phyloP scores from a whole-genome alignment of 2,888 invertebrate genomes.

The Parnassius glacialis region DNA sequence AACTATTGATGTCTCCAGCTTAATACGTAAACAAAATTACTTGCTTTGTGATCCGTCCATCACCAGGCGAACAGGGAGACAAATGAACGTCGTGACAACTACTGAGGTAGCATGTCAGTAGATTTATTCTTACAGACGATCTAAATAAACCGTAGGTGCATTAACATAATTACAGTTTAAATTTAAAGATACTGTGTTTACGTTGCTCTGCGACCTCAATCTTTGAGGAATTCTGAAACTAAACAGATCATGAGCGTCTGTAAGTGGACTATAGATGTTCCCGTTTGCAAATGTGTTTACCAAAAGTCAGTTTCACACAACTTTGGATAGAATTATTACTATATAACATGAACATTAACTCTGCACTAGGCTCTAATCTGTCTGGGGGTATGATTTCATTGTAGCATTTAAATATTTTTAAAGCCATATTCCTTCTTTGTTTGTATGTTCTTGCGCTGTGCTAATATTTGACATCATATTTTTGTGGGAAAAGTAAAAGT shows the following conservation, averaged over 20 bases:
- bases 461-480: no score
- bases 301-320: neutral
- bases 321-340: neutral
- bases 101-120: neutral
- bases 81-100: conserved; percentile 47
- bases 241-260: conserved; percentile 3
- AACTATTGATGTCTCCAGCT: no score
- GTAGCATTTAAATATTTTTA: no score
- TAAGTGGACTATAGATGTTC: neutral
- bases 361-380: no score
- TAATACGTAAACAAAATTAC: conserved; percentile 8
- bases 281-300: conserved; percentile 3
- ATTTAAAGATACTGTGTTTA: conserved; percentile 11
- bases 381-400: no score
- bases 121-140: no score
- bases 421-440: no score
- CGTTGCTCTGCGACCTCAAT: conserved; percentile 8
- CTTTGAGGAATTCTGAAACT: conserved; percentile 7
- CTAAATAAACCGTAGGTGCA: conserved; percentile 1
- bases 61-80: conserved; percentile 43
- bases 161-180: conserved; percentile 15
- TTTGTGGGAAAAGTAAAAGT: no score
- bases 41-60: conserved; percentile 43
- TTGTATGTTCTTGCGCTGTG: no score
- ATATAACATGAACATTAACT: neutral